Base-by-base conservation (phyloP, 2,888 invertebrate species). In the Gnatocerus cornutus region DNA sequence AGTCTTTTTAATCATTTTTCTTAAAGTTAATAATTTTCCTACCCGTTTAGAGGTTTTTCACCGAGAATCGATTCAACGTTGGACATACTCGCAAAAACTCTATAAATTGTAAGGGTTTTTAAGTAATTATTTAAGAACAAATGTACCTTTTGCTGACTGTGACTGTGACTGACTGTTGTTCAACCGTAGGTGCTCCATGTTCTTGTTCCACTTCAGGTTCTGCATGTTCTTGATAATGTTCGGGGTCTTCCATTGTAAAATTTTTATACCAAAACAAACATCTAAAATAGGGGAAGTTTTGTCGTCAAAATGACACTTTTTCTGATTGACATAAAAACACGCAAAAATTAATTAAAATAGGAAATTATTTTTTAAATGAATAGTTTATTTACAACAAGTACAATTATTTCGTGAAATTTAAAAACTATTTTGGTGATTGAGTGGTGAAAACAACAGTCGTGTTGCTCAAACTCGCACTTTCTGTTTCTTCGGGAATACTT, bases 401-500 rank as follows among this genome's bases (percentile, higher is more conserved):
- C n/a, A n/a, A n/a, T n/a, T n/a, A n/a, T 16, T 9, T 9, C 16
- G 45, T 45, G 13, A 8, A 21, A 12, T 21, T 16, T 7, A 37
- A 30, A 43, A 43, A 43, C 43, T 68, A 58, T 59, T 68, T 55
- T 8, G 63, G 48, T 59, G 48, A 3, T 65, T 50, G 55, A 16
- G 62, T 68, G 10, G 61, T 53, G 3, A 14, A 7, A 37, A 46
- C 21, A 1, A 50, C 37, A n/a, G 50, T 16, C 14, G 37, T 58
- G 27, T 30, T 21, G 10, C 39, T 62, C 8, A 29, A 53, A 37
- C 52, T 21, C 4, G 21, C 45, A 5, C 27, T 46, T 21, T 21
- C 50, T 10, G 48, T 50, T 39, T 88, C 89, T 69, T 91, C 90
- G 0, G 92, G 92, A 76, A 92, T 91, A 79, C 92, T 92, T 69